Evolutionary conservation across 2,888 invertebrate genomes (phyloP).

Genomic region (Drosophila emarginata): DNA sequence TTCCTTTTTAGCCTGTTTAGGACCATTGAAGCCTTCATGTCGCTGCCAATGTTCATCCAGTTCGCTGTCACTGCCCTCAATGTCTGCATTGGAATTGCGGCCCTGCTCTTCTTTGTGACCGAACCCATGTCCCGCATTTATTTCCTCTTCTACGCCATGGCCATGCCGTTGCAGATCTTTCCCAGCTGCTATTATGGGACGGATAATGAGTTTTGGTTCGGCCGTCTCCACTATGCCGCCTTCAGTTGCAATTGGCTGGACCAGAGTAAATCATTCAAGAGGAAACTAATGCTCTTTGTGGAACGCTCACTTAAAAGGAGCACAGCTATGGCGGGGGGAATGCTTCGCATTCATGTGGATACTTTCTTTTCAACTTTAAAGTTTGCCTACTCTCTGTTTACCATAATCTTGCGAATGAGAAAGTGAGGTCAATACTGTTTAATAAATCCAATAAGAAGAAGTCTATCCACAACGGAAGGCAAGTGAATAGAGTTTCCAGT

Average conservation of each 20-base stretch:
- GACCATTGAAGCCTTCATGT: constrained; percentile 60
- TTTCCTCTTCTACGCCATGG: constrained; percentile 48
- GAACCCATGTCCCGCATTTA: constrained; percentile 52
- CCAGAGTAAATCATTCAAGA: constrained; percentile 56
- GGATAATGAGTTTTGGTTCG: constrained; percentile 54
- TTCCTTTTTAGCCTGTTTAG: constrained; percentile 31
- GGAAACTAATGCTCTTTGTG: constrained; percentile 64
- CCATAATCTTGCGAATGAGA: constrained; percentile 59
- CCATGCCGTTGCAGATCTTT: constrained; percentile 60
- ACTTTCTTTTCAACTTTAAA: constrained; percentile 64
- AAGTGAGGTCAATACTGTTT: constrained; percentile 22
- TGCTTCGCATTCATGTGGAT: constrained; percentile 66
- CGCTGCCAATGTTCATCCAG: constrained; percentile 70
- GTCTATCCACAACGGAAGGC: not conserved
- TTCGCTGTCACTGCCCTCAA: constrained; percentile 59
- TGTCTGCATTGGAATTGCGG: constrained; percentile 57
- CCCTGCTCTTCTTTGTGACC: constrained; percentile 58
- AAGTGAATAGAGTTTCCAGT: not conserved
- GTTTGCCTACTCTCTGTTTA: constrained; percentile 72
- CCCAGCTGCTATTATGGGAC: constrained; percentile 76
- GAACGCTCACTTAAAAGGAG: constrained; percentile 59
- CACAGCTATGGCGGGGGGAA: constrained; percentile 64
- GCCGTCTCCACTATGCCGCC: constrained; percentile 55
- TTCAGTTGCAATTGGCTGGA: constrained; percentile 69
- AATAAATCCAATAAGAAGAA: not conserved